Base-by-base conservation (phyloP, 1,140 invertebrate species). In the Conopomorpha cramerella region DNA sequence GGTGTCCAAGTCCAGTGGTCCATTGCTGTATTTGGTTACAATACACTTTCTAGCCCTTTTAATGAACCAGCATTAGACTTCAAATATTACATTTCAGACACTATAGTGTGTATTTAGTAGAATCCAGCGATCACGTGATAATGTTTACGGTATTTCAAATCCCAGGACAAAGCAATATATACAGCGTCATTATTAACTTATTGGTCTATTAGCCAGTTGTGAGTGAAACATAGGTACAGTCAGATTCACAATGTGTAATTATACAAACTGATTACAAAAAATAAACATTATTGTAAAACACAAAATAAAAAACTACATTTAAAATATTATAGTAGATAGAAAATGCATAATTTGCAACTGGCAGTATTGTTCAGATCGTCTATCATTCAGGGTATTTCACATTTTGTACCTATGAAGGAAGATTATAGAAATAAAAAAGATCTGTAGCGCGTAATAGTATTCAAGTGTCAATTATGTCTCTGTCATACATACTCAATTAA, bases 121-220 rank as follows among this genome's bases (percentile, higher is more conserved):
- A n/a, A n/a, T n/a, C n/a, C n/a, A n/a, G n/a, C n/a, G n/a, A n/a
- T n/a, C n/a, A n/a, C n/a, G 10, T 13, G n/a, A n/a, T n/a, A 11
- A 29, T 11, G 16, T 32, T 32, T 32, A 32, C 16, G 16, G 16
- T 14, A 32, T 32, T 32, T 3, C 3, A 32, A 3, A 16, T 16
- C 53, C 36, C 64, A 60, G 65, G n/a, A 15, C 30, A 3, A 16
- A 16, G 28, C 6, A 29, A 29, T 7, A 29, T 11, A 29, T 11
- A 11, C 4, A 7, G 4, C 4, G 3, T 13, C 6, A 13, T 13
- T 29, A 29, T 29, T 29, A 7, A 29, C 13, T 7, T 7, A 7
- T 29, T 29, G 6, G 6, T 11, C 4, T 11, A 13, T 7, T 29
- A 6, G 3, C 11, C 10, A 11, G n/a, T 13, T 29, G 3, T 29